A percentile compares a stretch with the other conserved stretches of the same genome.
These are phyloP conservation scores for Pangasianodon hypophthalmus DNA, from an alignment of 2,113 vertebrate genomes.

Conservation along the genomic window DNA sequence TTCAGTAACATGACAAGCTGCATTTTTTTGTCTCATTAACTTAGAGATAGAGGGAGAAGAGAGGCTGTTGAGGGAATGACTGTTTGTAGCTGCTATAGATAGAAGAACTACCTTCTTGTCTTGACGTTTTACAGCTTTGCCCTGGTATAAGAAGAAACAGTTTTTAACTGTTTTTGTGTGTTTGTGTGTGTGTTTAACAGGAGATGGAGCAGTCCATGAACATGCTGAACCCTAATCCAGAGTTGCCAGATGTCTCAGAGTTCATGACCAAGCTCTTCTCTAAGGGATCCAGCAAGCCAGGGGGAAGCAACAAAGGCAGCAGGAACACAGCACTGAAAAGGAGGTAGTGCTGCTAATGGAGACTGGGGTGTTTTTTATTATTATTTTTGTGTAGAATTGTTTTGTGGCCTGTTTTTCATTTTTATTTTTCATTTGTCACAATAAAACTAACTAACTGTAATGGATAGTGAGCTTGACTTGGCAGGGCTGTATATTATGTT, in stretches of 20 bases:
- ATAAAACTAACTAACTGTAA: constrained; percentile 27
- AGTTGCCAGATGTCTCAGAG: constrained; percentile 96
- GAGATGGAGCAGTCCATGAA: constrained; percentile 99
- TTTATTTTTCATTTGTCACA: constrained; percentile 24
- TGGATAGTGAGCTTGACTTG: constrained; percentile 17
- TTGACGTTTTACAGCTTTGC: background rate
- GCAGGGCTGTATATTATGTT: constrained; percentile 29
- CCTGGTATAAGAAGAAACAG: no score
- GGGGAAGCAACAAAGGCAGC: constrained; percentile 85
- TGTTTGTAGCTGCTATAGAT: background rate
- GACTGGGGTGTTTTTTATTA: background rate
- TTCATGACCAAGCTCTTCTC: constrained; percentile 99
- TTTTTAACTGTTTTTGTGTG: background rate
- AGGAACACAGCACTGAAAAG: constrained; percentile 87
- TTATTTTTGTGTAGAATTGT: constrained; percentile 46
- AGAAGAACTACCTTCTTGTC: no score
- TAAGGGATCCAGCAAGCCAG: constrained; percentile 92
- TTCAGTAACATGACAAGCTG: background rate
- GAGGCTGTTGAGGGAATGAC: background rate
- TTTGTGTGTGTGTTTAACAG: constrained; percentile 63
- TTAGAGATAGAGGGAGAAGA: background rate
- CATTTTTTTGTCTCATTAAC: background rate
- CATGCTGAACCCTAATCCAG: constrained; percentile 98
- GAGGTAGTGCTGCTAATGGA: constrained; percentile 82
- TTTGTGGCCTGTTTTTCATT: constrained; percentile 66